Percentiles rank a stretch among this genome's conserved stretches.
Evolutionary conservation across 2,797 vertebrate species (phyloP).

Genomic region (Gouania willdenowi): DNA sequence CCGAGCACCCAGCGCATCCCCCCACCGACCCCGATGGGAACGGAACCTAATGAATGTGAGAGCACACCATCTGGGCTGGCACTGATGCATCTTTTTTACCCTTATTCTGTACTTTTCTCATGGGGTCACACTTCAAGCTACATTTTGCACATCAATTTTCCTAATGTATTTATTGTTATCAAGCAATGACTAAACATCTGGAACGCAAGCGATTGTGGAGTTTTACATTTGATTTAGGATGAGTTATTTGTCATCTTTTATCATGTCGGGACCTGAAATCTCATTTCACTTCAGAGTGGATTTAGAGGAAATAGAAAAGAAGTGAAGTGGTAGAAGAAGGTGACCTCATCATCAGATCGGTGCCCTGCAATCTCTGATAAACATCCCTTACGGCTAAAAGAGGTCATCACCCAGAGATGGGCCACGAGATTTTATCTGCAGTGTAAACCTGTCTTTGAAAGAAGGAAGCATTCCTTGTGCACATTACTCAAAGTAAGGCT

Average conservation of each 20-base stretch:
- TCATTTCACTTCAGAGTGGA: conserved; percentile 29
- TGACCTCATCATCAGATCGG: conserved; percentile 36
- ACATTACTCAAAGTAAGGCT: no score
- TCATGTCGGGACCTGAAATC: conserved; percentile 17
- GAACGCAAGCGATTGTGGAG: not conserved
- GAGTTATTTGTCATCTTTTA: conserved; percentile 5
- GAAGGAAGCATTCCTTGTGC: conserved; percentile 36
- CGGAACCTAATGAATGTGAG: conserved; percentile 62
- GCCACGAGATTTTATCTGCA: conserved; percentile 48
- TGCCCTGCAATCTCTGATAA: conserved; percentile 42
- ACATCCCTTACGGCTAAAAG: conserved; percentile 36
- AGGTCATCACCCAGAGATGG: conserved; percentile 25
- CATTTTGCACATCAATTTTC: not conserved
- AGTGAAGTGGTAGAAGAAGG: conserved; percentile 11
- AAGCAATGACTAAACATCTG: conserved; percentile 2
- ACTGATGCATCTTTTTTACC: conserved; percentile 58
- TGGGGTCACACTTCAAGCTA: conserved; percentile 21
- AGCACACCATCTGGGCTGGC: conserved; percentile 64
- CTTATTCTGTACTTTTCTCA: conserved; percentile 20
- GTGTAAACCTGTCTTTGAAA: conserved; percentile 40
- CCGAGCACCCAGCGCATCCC: no score
- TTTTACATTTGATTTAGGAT: conserved; percentile 9
- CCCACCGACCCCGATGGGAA: conserved; percentile 61
- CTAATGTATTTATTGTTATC: not conserved
- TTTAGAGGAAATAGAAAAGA: conserved; percentile 8